A percentile compares a stretch with the other conserved stretches of the same genome.
These are phyloP conservation scores for Malthinus seriepunctatus DNA, from an alignment of 2,888 invertebrate genomes.

Conservation along the genomic window DNA sequence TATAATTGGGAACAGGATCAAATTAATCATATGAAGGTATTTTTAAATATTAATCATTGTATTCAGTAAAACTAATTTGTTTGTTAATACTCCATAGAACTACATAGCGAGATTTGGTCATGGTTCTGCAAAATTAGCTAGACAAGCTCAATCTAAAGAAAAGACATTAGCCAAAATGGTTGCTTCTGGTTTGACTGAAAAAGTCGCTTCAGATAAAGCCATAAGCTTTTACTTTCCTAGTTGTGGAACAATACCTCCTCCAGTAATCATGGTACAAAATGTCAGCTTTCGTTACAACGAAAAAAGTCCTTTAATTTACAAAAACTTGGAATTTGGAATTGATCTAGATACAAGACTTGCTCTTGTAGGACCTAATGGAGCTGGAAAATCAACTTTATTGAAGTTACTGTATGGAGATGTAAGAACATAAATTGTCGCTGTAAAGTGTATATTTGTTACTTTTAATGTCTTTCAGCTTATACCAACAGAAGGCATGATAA, in stretches of 20 bases:
- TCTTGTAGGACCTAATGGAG: conserved; percentile 97
- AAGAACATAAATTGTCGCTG: conserved; percentile 49
- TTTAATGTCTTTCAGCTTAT: conserved; percentile 64
- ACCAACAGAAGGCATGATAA: conserved; percentile 94
- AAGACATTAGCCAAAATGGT: conserved; percentile 99
- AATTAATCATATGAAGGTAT: conserved; percentile 96
- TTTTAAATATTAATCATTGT: neutral
- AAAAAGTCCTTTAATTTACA: conserved; percentile 88
- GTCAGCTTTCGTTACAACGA: conserved; percentile 95
- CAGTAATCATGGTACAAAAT: conserved; percentile 99
- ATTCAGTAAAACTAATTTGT: neutral
- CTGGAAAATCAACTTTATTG: conserved; percentile 96
- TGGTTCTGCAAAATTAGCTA: conserved; percentile 96
- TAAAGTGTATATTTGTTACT: neutral
- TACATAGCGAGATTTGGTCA: conserved; percentile 99
- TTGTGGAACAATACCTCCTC: conserved; percentile 96
- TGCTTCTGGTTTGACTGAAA: conserved; percentile 95
- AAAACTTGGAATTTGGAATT: conserved; percentile 97
- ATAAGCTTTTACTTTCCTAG: conserved; percentile 95
- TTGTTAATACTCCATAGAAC: conserved; percentile 62
- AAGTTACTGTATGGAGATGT: conserved; percentile 95
- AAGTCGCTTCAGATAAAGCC: conserved; percentile 87
- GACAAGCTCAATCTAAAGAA: conserved; percentile 99
- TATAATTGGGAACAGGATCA: conserved; percentile 99
- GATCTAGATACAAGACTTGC: conserved; percentile 96